These are phyloP conservation scores for Dendroctonus valens DNA, from an alignment of 1,140 invertebrate species.

Conservation along the genomic window DNA sequence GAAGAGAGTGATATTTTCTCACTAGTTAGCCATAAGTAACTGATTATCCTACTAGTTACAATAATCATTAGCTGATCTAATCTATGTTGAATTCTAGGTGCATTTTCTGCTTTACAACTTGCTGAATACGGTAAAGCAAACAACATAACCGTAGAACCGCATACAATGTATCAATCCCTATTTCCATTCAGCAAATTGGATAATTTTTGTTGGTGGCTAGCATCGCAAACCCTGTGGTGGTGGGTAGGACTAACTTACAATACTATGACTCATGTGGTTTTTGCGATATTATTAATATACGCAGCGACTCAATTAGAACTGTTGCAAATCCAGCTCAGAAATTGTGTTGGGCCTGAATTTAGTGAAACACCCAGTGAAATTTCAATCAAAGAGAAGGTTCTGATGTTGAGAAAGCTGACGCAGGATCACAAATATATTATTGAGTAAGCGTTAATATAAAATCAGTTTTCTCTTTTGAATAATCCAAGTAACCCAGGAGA, in stretches of 20 bases:
- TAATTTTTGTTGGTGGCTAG: not conserved
- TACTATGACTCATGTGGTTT: constrained; percentile 2
- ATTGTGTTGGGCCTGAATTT: constrained; percentile 1
- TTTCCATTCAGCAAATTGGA: constrained; percentile 12
- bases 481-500: too few species aligned
- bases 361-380: not conserved
- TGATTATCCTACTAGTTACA: too few species aligned
- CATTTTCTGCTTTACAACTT: not conserved
- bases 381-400: not conserved
- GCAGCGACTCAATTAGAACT: constrained; percentile 9
- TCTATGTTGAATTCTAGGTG: not conserved
- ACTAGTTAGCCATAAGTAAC: too few species aligned
- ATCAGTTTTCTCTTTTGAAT: not conserved
- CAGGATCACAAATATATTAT: constrained; percentile 11
- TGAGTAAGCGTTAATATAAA: constrained; percentile 3
- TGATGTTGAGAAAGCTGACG: constrained; percentile 1
- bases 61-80: too few species aligned
- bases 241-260: constrained; percentile 5
- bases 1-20: too few species aligned
- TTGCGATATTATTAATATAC: constrained; percentile 6
- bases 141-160: constrained; percentile 7
- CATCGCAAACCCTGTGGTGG: constrained; percentile 1
- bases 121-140: not conserved
- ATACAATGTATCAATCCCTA: constrained; percentile 10
- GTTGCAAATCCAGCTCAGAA: constrained; percentile 9